Percentiles rank a stretch among this genome's conserved stretches.
Evolutionary conservation across 2,797 vertebrate species (phyloP).

Genomic region (Remorina albescens): DNA sequence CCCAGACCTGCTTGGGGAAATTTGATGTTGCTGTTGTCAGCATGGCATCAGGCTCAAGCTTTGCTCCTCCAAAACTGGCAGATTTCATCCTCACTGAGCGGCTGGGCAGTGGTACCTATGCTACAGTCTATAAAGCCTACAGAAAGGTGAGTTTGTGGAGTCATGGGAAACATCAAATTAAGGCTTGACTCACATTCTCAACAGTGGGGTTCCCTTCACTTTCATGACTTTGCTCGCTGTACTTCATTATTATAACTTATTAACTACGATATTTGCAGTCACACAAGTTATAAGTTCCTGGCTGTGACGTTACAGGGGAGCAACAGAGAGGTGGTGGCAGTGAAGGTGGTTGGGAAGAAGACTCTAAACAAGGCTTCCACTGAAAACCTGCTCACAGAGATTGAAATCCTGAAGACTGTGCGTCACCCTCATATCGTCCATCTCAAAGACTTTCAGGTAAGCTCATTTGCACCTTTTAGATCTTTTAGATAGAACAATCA

Average conservation of each 20-base stretch:
- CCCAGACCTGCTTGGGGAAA: slow-evolving; percentile 7
- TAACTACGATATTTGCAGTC: background rate
- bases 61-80: slow-evolving; percentile 90
- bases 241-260: too few relatives aligned
- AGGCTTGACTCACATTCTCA: background rate
- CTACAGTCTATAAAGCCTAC: slow-evolving; percentile 96
- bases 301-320: slow-evolving; percentile 82
- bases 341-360: slow-evolving; percentile 96
- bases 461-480: background rate
- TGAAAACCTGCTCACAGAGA: slow-evolving; percentile 96
- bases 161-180: background rate
- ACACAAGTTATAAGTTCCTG: background rate
- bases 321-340: slow-evolving; percentile 92
- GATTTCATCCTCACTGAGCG: slow-evolving; percentile 94
- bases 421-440: slow-evolving; percentile 95
- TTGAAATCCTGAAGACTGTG: slow-evolving; percentile 95
- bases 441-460: slow-evolving; percentile 95
- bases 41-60: slow-evolving; percentile 87
- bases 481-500: background rate
- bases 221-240: background rate
- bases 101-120: slow-evolving; percentile 94
- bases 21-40: slow-evolving; percentile 48
- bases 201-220: background rate
- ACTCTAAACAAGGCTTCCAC: slow-evolving; percentile 92
- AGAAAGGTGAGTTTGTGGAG: slow-evolving; percentile 73